phyloP scores from a whole-genome alignment of 2,888 invertebrate species.

The Yponomeuta cagnagella region DNA sequence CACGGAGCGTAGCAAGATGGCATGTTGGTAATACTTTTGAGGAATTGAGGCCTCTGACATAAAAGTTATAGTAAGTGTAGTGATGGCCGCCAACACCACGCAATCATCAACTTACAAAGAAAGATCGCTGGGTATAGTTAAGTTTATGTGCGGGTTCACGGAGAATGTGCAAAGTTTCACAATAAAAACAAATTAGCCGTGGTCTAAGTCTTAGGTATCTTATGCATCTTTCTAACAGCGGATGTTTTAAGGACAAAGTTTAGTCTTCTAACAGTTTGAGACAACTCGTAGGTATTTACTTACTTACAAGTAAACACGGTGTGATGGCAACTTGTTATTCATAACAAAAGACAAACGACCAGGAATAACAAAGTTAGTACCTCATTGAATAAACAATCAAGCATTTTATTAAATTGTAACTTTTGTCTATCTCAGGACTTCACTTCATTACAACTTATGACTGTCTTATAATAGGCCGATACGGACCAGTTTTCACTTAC shows the following conservation, averaged over 20 bases:
- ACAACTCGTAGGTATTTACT: not conserved
- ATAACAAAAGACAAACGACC: conserved; percentile 6
- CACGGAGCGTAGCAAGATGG: too few species aligned
- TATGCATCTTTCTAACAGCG: conserved; percentile 38
- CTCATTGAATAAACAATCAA: not conserved
- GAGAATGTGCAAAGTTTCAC: conserved; percentile 59
- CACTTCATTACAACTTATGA: too few species aligned
- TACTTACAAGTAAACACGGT: conserved; percentile 3
- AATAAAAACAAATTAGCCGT: conserved; percentile 66
- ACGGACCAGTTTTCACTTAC: too few species aligned
- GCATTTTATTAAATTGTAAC: conserved; percentile 4
- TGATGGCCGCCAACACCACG: not conserved
- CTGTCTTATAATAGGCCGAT: too few species aligned
- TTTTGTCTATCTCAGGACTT: not conserved
- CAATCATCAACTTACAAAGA: conserved; percentile 6
- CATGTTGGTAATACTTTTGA: too few species aligned
- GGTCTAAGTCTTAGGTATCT: conserved; percentile 43
- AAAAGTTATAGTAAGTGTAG: too few species aligned
- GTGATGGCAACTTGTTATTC: conserved; percentile 14
- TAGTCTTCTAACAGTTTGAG: conserved; percentile 28
- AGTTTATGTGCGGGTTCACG: conserved; percentile 40
- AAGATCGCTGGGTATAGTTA: not conserved
- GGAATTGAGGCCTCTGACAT: too few species aligned
- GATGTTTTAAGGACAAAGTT: conserved; percentile 48
- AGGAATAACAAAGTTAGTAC: not conserved